phyloP scores from a whole-genome alignment of 2,113 vertebrate species.

The Mystacornis crossleyi region DNA sequence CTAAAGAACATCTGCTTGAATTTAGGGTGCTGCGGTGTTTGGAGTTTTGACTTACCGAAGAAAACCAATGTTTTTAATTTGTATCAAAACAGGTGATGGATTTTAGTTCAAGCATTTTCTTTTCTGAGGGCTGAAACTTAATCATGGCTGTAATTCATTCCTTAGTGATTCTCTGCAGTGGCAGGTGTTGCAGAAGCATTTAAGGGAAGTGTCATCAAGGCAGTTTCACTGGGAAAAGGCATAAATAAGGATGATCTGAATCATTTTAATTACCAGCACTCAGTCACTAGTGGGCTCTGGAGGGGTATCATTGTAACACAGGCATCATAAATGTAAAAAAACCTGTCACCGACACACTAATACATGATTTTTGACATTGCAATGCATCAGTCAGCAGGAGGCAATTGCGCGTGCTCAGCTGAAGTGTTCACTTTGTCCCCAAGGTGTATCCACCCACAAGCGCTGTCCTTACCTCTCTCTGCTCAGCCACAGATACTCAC shows the following conservation, averaged over 20 bases:
- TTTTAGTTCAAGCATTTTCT: not conserved
- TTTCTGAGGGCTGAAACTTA: not conserved
- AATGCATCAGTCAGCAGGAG: not conserved
- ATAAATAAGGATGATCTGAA: not conserved
- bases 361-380: not conserved
- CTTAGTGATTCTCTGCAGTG: not conserved
- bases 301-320: not conserved
- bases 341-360: not conserved
- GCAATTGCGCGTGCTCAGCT: rapidly evolving
- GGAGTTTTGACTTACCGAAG: not conserved
- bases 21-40: not conserved
- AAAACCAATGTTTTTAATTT: not conserved
- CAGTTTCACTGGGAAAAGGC: not conserved
- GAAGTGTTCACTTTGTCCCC: not conserved
- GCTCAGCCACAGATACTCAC: not conserved
- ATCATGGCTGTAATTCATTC: not conserved
- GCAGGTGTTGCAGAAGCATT: not conserved
- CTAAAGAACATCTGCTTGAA: not conserved
- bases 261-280: not conserved
- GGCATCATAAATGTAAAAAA: not conserved
- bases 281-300: not conserved
- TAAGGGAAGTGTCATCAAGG: not conserved
- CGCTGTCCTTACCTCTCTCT: rapidly evolving
- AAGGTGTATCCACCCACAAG: not conserved
- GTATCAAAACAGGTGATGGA: not conserved